Percentiles rank a stretch among this genome's conserved stretches.
Conservation (phyloP, 92 coral and sea anemone genomes). For the Epizoanthus ramosus region DNA sequence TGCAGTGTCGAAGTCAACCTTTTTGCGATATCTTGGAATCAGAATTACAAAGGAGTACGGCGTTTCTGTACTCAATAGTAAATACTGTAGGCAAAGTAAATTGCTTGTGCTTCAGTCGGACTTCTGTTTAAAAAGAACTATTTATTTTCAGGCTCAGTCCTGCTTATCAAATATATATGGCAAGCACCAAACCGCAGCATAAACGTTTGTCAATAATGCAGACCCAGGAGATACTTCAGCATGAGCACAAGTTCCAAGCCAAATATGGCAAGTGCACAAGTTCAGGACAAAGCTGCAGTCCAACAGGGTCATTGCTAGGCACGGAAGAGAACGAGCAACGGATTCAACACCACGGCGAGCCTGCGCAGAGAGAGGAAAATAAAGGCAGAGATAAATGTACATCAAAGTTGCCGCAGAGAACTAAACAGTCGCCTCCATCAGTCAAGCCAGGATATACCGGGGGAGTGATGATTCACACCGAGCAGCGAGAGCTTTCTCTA, state of each 20-base stretch:
- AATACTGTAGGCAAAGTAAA: too few species aligned
- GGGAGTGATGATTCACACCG: conserved; percentile 31
- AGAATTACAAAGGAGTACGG: too few species aligned
- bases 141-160: conserved; percentile 58
- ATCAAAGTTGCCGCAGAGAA: conserved; percentile 30
- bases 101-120: too few species aligned
- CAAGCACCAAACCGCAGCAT: conserved; percentile 80
- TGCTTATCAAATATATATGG: conserved; percentile 63
- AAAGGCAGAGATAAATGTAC: background rate
- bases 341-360: conserved; percentile 8
- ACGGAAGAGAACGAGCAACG: background rate
- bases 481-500: conserved; percentile 18
- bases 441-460: conserved; percentile 25
- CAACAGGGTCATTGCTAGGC: background rate
- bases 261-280: conserved; percentile 64
- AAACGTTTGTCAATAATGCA: conserved; percentile 80
- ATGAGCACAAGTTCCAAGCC: conserved; percentile 72
- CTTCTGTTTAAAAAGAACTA: background rate
- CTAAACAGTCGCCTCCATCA: conserved; percentile 17
- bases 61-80: too few species aligned
- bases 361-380: background rate
- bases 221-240: conserved; percentile 80
- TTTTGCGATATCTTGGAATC: too few species aligned
- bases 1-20: too few species aligned
- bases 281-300: conserved; percentile 21